Evolutionary conservation across 2,888 invertebrate species (phyloP), one percentile per base, ranked within the genome.

Genomic region (Melanostoma scalare): DNA sequence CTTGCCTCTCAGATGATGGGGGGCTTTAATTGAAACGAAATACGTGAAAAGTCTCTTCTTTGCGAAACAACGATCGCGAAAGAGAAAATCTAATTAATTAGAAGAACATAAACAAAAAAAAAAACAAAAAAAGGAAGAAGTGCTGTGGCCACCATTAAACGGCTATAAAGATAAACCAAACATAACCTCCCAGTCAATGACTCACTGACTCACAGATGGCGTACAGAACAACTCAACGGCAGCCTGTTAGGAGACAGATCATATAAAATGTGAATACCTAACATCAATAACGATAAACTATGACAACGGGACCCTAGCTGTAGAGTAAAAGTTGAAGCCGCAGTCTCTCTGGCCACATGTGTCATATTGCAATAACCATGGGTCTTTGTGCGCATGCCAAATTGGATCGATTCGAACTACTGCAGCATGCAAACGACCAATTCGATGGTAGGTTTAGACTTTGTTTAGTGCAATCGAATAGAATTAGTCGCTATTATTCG

Each of bases 201-300:
- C 46, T 69, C 63, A 63, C 69, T 48, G 48, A 61, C 72, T 42
- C 73, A 63, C 50, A 69, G 69, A 74, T 72, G 76, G 72, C 56
- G 65, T 55, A 38, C 31, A 10, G 44, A 50, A 20, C 53, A 3
- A 5, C 20, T 1, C 69, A 33, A 9, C 50, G 50, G 58, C 79
- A 55, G 50, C 53, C 56, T 56, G 61, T 52, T 63, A 56, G 6
- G 35, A 52, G 63, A 63, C 75, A 75, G 42, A 55, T 68, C 72
- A 72, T 65, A 20, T 20, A 60, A 56, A 68, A 68, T 61, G 20
- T 40, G 71, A 82, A 72, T 76, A 44, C 35, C 63, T 4, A 36
- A 52, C 77, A 69, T 82, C 72, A 77, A 82, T 82, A 77, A 77
- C 73, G 52, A 77, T 82, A 82, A 82, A 72, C 68, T 63, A 55